Conservation (phyloP, 2,797 vertebrate genomes). For the Amniataba percoides region DNA sequence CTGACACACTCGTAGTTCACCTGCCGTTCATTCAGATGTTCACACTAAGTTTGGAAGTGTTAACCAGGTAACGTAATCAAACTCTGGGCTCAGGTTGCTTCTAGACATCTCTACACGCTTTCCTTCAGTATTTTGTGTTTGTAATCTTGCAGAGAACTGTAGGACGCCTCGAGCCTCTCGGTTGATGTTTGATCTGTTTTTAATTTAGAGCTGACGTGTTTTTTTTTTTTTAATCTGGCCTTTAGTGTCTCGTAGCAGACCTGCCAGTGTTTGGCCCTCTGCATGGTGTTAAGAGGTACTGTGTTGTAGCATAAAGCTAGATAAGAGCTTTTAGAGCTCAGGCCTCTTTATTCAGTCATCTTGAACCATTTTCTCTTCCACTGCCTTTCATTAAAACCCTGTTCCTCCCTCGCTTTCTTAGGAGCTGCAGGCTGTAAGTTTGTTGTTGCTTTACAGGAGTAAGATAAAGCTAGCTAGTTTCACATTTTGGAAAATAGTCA, state of each 20-base stretch:
- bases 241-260: conserved; percentile 42
- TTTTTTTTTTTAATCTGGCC: conserved; percentile 30
- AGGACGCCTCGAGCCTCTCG: conserved; percentile 34
- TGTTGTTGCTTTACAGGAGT: conserved; percentile 10
- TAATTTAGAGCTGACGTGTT: conserved; percentile 39
- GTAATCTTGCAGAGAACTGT: conserved; percentile 39
- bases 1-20: background rate
- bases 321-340: conserved; percentile 47
- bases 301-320: conserved; percentile 42
- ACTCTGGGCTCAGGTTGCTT: conserved; percentile 50
- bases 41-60: conserved; percentile 17
- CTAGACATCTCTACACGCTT: conserved; percentile 3
- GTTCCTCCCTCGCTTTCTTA: conserved; percentile 20
- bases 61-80: conserved; percentile 29
- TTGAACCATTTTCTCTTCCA: conserved; percentile 36
- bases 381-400: conserved; percentile 53
- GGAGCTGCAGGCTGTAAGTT: conserved; percentile 11
- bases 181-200: conserved; percentile 30
- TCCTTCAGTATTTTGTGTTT: conserved; percentile 45
- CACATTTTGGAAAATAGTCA: background rate
- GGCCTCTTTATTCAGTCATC: conserved; percentile 20
- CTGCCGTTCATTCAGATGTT: conserved; percentile 7
- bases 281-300: conserved; percentile 58
- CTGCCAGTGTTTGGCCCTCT: conserved; percentile 52
- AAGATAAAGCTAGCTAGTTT: background rate